Percentiles rank a stretch among this genome's conserved stretches.
These are phyloP conservation scores for Hippocampus zosterae DNA, from an alignment of 2,113 vertebrate genomes.

Conservation along the genomic window DNA sequence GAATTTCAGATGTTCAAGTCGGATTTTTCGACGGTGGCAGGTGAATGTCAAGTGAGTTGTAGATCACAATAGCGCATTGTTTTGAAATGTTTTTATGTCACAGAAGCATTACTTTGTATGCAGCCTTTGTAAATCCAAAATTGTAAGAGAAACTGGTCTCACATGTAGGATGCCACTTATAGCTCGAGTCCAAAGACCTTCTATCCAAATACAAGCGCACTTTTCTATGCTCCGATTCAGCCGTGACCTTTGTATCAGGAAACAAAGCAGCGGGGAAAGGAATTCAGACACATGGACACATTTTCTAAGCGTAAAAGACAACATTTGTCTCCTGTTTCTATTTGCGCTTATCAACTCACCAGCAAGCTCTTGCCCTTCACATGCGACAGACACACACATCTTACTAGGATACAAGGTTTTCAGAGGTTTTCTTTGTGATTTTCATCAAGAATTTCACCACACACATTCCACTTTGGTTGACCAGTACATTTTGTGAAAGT, in stretches of 20 bases:
- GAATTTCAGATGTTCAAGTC: too few species aligned
- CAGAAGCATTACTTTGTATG: background rate
- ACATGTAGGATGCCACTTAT: constrained; percentile 17
- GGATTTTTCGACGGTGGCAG: too few species aligned
- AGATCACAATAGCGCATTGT: too few species aligned
- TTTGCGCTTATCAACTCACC: constrained; percentile 24
- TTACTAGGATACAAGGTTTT: constrained; percentile 39
- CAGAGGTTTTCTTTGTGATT: constrained; percentile 44
- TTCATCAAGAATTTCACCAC: constrained; percentile 64
- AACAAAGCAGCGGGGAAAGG: constrained; percentile 2
- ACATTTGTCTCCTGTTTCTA: constrained; percentile 19
- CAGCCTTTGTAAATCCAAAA: background rate
- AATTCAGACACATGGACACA: constrained; percentile 9
- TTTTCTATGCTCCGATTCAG: background rate
- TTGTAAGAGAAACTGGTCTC: constrained; percentile 27
- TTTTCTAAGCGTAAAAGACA: constrained; percentile 31
- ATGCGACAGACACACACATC: constrained; percentile 27
- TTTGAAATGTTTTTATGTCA: background rate
- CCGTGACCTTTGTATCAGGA: constrained; percentile 7
- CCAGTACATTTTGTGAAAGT: constrained; percentile 53
- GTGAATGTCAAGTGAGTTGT: too few species aligned
- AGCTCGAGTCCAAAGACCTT: background rate
- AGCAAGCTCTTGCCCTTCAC: constrained; percentile 29
- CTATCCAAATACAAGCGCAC: background rate
- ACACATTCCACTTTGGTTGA: constrained; percentile 47